Conservation (phyloP, 2,888 invertebrate species). For the Ormyrus labotus region DNA sequence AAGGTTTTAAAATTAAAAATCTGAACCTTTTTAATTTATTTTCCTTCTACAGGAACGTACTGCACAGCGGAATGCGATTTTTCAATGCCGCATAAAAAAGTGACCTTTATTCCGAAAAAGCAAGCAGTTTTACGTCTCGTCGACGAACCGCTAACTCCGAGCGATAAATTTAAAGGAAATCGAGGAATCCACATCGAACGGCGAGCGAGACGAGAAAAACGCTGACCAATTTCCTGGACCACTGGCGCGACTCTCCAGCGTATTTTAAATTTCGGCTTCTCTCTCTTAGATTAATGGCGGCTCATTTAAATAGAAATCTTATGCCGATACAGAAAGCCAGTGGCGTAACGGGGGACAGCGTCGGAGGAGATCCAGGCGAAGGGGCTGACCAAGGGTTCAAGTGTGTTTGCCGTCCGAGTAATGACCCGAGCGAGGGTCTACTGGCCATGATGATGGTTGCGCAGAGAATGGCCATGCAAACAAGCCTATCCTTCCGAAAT, state of each 20-base stretch:
- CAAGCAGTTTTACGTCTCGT: conserved; percentile 44
- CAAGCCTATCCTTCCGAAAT: conserved; percentile 65
- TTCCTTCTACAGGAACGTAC: too few relatives aligned
- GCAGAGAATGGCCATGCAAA: conserved; percentile 74
- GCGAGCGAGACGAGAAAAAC: conserved; percentile 18
- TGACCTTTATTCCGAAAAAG: conserved; percentile 30
- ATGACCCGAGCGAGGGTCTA: conserved; percentile 71
- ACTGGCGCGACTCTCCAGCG: neutral
- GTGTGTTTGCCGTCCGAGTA: conserved; percentile 76
- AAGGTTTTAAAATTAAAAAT: too few relatives aligned
- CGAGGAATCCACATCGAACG: neutral
- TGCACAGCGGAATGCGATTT: too few relatives aligned
- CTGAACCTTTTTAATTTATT: too few relatives aligned
- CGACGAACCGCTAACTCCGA: neutral
- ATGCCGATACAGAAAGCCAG: conserved; percentile 71
- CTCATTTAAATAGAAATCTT: conserved; percentile 77
- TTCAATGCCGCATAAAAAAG: conserved; percentile 13
- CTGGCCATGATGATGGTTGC: conserved; percentile 67
- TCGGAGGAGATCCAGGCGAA: conserved; percentile 53
- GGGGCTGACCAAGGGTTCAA: conserved; percentile 72
- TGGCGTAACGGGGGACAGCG: conserved; percentile 25
- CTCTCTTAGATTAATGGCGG: conserved; percentile 73
- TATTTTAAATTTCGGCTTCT: conserved; percentile 64
- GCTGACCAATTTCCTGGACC: conserved; percentile 52
- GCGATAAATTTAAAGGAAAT: conserved; percentile 44